These are phyloP conservation scores for Sturnus vulgaris DNA, from an alignment of 2,113 vertebrate genomes.

Conservation along the genomic window DNA sequence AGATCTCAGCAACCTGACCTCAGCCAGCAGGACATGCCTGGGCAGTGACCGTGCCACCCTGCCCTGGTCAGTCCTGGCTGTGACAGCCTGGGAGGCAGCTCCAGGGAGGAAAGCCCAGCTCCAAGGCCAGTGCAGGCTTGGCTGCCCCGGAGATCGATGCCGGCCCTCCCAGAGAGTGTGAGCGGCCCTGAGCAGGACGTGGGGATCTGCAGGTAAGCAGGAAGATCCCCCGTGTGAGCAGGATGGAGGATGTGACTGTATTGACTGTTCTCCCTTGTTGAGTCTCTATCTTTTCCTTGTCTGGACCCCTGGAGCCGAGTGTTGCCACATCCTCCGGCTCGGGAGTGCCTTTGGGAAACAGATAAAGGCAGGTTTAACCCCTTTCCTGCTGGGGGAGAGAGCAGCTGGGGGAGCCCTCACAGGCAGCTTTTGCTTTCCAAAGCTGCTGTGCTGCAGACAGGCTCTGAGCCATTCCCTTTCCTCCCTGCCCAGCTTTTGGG, in stretches of 20 bases:
- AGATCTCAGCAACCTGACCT: rapidly evolving
- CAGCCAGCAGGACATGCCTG: rapidly evolving
- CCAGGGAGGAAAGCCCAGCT: background rate
- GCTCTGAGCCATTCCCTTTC: no score
- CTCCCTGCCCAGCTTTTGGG: background rate
- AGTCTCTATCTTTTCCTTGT: background rate
- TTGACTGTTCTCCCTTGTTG: background rate
- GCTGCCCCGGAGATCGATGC: background rate
- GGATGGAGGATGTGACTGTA: background rate
- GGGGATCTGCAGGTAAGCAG: background rate
- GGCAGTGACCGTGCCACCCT: background rate
- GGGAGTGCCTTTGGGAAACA: background rate
- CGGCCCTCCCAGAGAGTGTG: rapidly evolving
- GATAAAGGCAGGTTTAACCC: background rate
- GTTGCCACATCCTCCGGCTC: background rate
- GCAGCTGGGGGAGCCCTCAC: background rate
- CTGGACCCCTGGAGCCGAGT: rapidly evolving
- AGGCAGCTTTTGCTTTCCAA: background rate
- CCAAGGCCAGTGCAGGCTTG: background rate
- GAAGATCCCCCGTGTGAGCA: background rate
- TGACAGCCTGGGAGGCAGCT: background rate
- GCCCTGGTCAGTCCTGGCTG: background rate
- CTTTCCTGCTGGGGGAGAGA: rapidly evolving
- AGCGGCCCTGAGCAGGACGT: background rate
- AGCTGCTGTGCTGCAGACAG: background rate